These are phyloP conservation scores for Cataglyphis albicans DNA, from an alignment of 2,888 invertebrate genomes.

Conservation along the genomic window DNA sequence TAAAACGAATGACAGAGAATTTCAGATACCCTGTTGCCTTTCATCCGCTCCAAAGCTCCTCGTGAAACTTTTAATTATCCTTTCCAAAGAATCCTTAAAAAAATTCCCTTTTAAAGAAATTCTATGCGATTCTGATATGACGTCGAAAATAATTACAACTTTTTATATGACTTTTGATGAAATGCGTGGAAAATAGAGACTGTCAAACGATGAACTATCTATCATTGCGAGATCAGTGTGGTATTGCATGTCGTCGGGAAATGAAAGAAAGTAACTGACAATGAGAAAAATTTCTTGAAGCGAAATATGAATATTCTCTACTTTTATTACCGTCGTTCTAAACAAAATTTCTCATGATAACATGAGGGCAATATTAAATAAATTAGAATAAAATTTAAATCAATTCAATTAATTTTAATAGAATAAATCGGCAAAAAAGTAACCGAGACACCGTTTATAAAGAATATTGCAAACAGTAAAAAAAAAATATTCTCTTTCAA, in stretches of 20 bases:
- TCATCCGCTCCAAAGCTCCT: conserved; percentile 50
- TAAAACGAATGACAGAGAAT: conserved; percentile 68
- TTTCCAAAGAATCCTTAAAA: conserved; percentile 71
- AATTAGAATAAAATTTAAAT: not conserved
- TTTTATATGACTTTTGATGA: conserved; percentile 62
- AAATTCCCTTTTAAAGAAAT: conserved; percentile 66
- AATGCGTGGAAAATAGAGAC: conserved; percentile 13
- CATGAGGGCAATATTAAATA: not conserved
- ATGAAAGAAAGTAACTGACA: conserved; percentile 30
- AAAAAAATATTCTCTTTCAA: conserved; percentile 8
- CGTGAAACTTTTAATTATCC: conserved; percentile 78
- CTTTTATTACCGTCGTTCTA: conserved; percentile 13
- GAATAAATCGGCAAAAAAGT: too few species aligned
- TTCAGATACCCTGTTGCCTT: conserved; percentile 57
- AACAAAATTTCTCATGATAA: conserved; percentile 15
- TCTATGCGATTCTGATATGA: conserved; percentile 58
- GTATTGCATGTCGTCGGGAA: conserved; percentile 23
- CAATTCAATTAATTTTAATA: not conserved
- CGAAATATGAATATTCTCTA: conserved; percentile 54
- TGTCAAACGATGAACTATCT: conserved; percentile 35
- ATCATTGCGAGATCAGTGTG: conserved; percentile 32
- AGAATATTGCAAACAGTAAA: not conserved
- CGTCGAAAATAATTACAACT: conserved; percentile 78
- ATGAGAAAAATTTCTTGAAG: conserved; percentile 47
- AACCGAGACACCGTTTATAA: not conserved